These are phyloP conservation scores for Rousettus madagascariensis DNA, from an alignment of 2,797 vertebrate species.

Conservation along the genomic window DNA sequence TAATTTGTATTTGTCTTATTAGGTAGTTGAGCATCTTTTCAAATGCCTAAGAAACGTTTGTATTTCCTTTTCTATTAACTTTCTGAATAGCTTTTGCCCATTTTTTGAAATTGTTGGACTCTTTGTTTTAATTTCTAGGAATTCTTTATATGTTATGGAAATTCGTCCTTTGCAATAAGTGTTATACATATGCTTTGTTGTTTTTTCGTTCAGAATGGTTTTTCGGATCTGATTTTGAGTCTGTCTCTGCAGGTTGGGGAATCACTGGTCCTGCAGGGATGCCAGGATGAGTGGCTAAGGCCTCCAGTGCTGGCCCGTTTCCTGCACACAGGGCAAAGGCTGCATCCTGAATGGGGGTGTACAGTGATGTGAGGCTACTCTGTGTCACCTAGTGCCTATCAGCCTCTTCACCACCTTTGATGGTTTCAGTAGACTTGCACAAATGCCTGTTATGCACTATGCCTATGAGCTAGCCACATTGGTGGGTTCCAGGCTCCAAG, in stretches of 20 bases:
- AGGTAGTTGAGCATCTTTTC: not conserved
- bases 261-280: constrained; percentile 57
- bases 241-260: constrained; percentile 18
- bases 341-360: constrained; percentile 77
- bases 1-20: not conserved
- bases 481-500: constrained; percentile 60
- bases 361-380: constrained; percentile 76
- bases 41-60: not conserved
- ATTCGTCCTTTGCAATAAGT: not conserved
- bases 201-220: not conserved
- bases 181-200: not conserved
- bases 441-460: constrained; percentile 63
- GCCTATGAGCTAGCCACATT: constrained; percentile 82
- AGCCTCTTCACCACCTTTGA: constrained; percentile 83
- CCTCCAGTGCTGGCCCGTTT: constrained; percentile 79
- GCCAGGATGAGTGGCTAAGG: constrained; percentile 74
- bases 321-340: constrained; percentile 71
- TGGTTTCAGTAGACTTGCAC: constrained; percentile 76
- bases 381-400: constrained; percentile 71
- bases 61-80: not conserved
- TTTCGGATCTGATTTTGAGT: not conserved
- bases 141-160: not conserved
- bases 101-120: not conserved
- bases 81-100: not conserved
- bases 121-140: not conserved